Conservation (phyloP, 1,140 invertebrate species). For the Chironomus tepperi region DNA sequence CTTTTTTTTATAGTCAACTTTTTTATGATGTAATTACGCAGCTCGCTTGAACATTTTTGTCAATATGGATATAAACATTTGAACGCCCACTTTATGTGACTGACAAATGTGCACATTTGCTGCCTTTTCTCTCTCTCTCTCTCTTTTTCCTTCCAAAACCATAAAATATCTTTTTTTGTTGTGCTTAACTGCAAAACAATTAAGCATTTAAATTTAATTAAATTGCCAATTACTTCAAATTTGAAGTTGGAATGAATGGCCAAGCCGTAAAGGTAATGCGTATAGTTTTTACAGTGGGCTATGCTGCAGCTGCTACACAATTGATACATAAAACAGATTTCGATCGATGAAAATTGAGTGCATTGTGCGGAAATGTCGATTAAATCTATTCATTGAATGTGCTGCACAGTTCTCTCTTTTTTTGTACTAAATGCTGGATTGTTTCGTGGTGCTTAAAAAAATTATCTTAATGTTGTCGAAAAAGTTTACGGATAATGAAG, state of each 20-base stretch:
- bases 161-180: constrained; percentile 7
- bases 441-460: no score
- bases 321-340: not conserved
- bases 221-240: not conserved
- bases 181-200: not conserved
- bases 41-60: not conserved
- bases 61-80: constrained; percentile 9
- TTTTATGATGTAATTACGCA: not conserved
- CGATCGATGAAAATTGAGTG: not conserved
- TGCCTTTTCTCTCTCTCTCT: not conserved
- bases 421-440: no score
- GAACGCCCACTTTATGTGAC: not conserved
- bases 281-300: not conserved
- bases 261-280: not conserved
- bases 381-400: no score
- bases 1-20: not conserved
- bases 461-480: no score
- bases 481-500: no score
- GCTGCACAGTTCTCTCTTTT: no score
- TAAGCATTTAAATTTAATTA: constrained; percentile 15
- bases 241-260: no score
- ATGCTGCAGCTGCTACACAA: not conserved
- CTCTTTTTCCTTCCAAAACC: no score
- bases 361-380: no score
- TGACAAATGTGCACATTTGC: constrained; percentile 1